Percentiles rank a stretch among this genome's conserved stretches.
Evolutionary conservation across 2,888 invertebrate species (phyloP).

Genomic region (Muschampia staudingeri): DNA sequence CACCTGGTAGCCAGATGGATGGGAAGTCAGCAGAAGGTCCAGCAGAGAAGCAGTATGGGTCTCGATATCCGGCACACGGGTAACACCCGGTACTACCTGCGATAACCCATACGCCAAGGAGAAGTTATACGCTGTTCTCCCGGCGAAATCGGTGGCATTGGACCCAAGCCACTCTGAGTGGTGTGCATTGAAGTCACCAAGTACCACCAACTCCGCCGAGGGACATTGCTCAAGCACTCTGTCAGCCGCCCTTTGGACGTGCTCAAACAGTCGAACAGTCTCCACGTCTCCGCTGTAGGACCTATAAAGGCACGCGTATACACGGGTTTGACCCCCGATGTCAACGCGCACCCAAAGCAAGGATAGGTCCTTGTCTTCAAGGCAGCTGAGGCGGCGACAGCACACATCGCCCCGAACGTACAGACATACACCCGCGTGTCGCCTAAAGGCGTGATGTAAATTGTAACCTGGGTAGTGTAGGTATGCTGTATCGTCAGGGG

Average conservation of each 20-base stretch:
- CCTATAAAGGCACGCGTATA: constrained; percentile 43
- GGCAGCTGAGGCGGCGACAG: constrained; percentile 22
- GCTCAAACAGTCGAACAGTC: constrained; percentile 30
- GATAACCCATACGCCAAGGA: neutral
- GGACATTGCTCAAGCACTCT: neutral
- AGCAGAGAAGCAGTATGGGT: constrained; percentile 17
- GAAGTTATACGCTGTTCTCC: neutral
- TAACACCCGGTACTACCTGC: neutral
- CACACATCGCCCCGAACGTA: constrained; percentile 40
- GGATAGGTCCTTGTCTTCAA: constrained; percentile 40
- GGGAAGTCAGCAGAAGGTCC: constrained; percentile 23
- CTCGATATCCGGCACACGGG: constrained; percentile 1
- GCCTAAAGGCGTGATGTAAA: constrained; percentile 34
- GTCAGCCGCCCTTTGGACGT: constrained; percentile 26
- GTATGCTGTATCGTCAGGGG: too few relatives aligned
- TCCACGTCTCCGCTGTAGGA: constrained; percentile 32
- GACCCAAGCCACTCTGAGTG: neutral
- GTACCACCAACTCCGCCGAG: neutral
- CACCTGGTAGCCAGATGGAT: neutral
- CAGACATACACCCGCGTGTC: constrained; percentile 38
- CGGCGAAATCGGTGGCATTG: neutral
- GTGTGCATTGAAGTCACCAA: constrained; percentile 17
- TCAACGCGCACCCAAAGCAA: constrained; percentile 32
- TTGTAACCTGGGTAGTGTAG: constrained; percentile 21
- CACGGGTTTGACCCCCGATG: neutral